Base-by-base conservation (phyloP, 1,140 invertebrate genomes). In the Planococcus citri region DNA sequence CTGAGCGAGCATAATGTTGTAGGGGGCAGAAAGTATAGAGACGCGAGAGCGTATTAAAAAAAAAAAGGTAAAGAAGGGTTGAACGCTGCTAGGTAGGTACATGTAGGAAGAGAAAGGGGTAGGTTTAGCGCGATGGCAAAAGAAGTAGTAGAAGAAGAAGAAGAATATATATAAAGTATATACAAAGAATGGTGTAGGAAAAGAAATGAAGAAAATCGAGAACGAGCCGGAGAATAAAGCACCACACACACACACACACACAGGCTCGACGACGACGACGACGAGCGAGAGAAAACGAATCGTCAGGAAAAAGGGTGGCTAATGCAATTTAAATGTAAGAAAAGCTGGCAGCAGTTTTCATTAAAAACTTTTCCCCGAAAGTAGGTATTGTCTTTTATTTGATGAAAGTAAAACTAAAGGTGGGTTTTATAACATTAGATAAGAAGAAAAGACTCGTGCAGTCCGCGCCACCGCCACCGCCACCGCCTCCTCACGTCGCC, bases 271-370 rank as follows among this genome's bases (percentile, higher is more conserved):
- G 51, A n/a, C 21, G 51, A 17, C 51, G 51, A 17, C 51, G 51
- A 22, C 51, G 51, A 58, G 17, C 17, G 21, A 58, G 51, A n/a
- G 17, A 58, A 22, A 8, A 25, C 60, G 60, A 64, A 3, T 64
- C 60, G n/a, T n/a, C n/a, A n/a, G 25, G 60, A 64, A 64, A 64
- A 64, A 64, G 60, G 60, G 60, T 64, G 60, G 60, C 60, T 64
- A 64, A 64, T 64, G 60, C 60, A 64, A 64, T 64, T 64, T 64
- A 64, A 64, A 64, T 64, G 60, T 64, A 64, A 64, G 60, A 64
- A 64, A 64, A 64, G 60, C 60, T 64, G 60, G 60, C 60, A 64
- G 60, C 60, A 64, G 60, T 64, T 64, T 64, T 64, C 60, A 64
- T 64, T 64, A 64, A 64, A 64, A 64, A 64, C 60, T 64, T 64